Evolutionary conservation across 1,140 invertebrate species (phyloP).

Genomic region (Caerostris darwini): DNA sequence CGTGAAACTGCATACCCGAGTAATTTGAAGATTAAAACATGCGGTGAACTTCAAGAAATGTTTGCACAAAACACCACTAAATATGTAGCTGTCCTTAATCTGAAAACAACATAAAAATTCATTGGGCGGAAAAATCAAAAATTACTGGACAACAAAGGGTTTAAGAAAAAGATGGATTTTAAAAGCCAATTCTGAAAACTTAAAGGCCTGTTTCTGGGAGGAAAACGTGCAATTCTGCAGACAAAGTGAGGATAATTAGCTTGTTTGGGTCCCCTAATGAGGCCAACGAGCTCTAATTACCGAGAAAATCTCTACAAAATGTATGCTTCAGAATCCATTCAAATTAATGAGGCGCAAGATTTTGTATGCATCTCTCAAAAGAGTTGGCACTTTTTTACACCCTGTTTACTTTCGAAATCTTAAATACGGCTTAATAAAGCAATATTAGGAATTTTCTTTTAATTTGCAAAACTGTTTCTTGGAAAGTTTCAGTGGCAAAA

Average conservation of each 20-base stretch:
- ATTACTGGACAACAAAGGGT: background rate
- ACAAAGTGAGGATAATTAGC: conserved; percentile 63
- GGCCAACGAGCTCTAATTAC: conserved; percentile 54
- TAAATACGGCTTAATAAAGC: conserved; percentile 20
- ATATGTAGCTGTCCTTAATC: background rate
- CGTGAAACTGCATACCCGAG: background rate
- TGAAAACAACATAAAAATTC: conserved; percentile 5
- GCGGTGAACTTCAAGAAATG: background rate
- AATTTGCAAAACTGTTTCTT: background rate
- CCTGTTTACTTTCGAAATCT: conserved; percentile 19
- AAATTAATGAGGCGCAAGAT: conserved; percentile 42
- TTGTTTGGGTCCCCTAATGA: conserved; percentile 48
- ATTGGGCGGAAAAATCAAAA: background rate
- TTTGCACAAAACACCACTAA: background rate
- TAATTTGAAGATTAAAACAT: background rate
- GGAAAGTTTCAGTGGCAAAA: background rate
- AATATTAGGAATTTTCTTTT: conserved; percentile 1
- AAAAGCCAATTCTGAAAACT: conserved; percentile 28
- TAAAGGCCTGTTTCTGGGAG: background rate
- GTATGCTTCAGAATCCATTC: conserved; percentile 11
- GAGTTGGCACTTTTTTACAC: background rate
- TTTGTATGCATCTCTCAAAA: background rate
- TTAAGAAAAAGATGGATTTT: conserved; percentile 1
- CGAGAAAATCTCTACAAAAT: conserved; percentile 24
- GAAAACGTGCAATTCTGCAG: background rate